Conservation (phyloP, 2,888 invertebrate species). For the Geotrupes spiniger region DNA sequence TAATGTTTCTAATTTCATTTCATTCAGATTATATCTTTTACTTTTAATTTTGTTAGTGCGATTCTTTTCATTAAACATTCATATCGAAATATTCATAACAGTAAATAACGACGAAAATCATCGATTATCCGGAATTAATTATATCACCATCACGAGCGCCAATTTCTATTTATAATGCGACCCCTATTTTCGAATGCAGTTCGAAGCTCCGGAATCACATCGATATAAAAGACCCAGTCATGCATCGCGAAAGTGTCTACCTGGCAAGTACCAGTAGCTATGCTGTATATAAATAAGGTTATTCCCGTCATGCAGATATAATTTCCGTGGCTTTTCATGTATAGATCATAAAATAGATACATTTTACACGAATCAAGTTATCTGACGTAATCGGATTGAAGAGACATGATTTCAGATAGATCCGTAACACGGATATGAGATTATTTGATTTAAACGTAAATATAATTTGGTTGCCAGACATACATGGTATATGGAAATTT, state of each 20-base stretch:
- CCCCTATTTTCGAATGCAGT: background rate
- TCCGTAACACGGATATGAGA: slow-evolving; percentile 17
- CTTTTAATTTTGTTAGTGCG: too few species aligned
- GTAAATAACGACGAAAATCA: too few species aligned
- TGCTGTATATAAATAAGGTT: slow-evolving; percentile 29
- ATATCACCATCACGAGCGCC: too few species aligned
- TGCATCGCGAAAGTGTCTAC: slow-evolving; percentile 25
- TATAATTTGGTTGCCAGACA: slow-evolving; percentile 17
- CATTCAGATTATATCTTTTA: too few species aligned
- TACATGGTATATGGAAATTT: too few species aligned
- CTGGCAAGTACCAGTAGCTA: slow-evolving; percentile 18
- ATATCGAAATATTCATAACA: too few species aligned
- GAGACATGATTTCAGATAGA: slow-evolving; percentile 28
- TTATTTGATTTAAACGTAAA: slow-evolving; percentile 20
- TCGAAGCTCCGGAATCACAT: background rate
- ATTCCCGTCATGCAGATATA: slow-evolving; percentile 30
- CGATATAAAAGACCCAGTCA: slow-evolving; percentile 25
- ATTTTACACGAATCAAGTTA: slow-evolving; percentile 33
- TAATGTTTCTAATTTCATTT: too few species aligned
- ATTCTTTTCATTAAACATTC: too few species aligned
- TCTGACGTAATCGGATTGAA: slow-evolving; percentile 34
- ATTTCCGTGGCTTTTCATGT: slow-evolving; percentile 36
- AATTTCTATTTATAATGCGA: background rate
- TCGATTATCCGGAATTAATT: too few species aligned
- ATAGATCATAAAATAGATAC: slow-evolving; percentile 36